Evolutionary conservation across 2,888 invertebrate species (phyloP).

Genomic region (Drosophila paranaensis): DNA sequence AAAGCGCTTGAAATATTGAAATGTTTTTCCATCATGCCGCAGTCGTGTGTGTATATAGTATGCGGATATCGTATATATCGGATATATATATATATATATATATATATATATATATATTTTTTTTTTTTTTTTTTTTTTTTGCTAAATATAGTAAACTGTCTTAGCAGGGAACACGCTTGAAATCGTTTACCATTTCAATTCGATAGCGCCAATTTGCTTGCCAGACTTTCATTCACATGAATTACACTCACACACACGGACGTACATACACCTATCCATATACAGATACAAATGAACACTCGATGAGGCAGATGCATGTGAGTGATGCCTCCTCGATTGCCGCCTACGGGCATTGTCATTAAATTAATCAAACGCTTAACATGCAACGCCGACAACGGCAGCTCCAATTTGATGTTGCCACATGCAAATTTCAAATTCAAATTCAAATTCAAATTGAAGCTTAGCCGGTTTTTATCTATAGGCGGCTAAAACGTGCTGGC

Average conservation of each 20-base stretch:
- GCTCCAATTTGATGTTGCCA: slow-evolving; percentile 71
- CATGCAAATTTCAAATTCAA: slow-evolving; percentile 64
- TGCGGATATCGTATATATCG: neutral
- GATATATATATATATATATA: slow-evolving; percentile 21
- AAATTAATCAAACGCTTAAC: slow-evolving; percentile 77
- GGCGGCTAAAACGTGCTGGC: slow-evolving; percentile 32
- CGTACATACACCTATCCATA: neutral
- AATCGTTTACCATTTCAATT: slow-evolving; percentile 34
- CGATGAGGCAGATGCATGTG: slow-evolving; percentile 8
- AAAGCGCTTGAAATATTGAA: slow-evolving; percentile 27
- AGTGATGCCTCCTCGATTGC: slow-evolving; percentile 43
- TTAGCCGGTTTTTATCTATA: slow-evolving; percentile 43
- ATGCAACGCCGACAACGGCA: slow-evolving; percentile 57
- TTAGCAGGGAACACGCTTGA: slow-evolving; percentile 4
- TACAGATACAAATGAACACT: neutral
- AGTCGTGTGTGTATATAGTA: neutral
- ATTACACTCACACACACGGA: neutral
- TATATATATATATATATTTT: slow-evolving; percentile 25
- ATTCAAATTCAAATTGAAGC: slow-evolving; percentile 15
- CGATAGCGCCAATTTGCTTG: slow-evolving; percentile 18
- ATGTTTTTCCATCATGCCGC: slow-evolving; percentile 3
- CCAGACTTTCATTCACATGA: slow-evolving; percentile 21
- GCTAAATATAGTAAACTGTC: slow-evolving; percentile 40
- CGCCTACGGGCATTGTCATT: slow-evolving; percentile 73
- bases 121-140: no score